Conservation (phyloP, 2,797 vertebrate species). For the Sebastes hubbsi region DNA sequence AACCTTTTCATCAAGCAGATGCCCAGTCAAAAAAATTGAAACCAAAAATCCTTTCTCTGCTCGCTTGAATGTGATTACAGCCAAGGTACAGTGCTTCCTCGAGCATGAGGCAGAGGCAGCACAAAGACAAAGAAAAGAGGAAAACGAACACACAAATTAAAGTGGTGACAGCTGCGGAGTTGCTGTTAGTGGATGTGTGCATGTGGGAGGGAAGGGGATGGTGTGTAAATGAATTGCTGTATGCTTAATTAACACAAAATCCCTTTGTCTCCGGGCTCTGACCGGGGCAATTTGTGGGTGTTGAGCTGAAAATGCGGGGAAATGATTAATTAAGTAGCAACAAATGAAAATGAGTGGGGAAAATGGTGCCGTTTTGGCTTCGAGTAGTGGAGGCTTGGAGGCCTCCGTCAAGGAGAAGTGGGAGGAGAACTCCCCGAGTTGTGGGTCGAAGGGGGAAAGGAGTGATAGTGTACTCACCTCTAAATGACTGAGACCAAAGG, state of each 20-base stretch:
- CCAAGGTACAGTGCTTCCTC: conserved; percentile 27
- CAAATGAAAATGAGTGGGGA: conserved; percentile 47
- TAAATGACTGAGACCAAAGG: conserved; percentile 68
- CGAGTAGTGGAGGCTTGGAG: conserved; percentile 3
- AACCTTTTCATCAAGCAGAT: conserved; percentile 19
- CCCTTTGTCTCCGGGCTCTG: conserved; percentile 75
- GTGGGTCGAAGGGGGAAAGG: conserved; percentile 6
- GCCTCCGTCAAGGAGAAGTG: neutral
- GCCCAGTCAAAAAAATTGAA: conserved; percentile 9
- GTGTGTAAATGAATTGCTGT: conserved; percentile 72
- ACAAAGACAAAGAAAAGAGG: conserved; percentile 11
- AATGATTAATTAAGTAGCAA: conserved; percentile 74
- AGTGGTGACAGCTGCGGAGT: conserved; percentile 45
- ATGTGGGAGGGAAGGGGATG: conserved; percentile 28
- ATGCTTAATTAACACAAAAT: conserved; percentile 78
- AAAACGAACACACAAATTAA: conserved; percentile 51
- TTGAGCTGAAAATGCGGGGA: conserved; percentile 64
- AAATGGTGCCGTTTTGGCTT: conserved; percentile 33
- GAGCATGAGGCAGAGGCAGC: neutral
- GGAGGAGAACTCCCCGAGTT: conserved; percentile 11
- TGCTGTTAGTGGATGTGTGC: conserved; percentile 28
- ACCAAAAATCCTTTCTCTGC: conserved; percentile 5
- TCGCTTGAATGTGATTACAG: conserved; percentile 27
- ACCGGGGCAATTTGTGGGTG: conserved; percentile 74
- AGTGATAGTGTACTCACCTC: conserved; percentile 56